Evolutionary conservation across 2,113 vertebrate species (phyloP), one percentile per base, ranked within the genome.

Genomic region (Neolamprologus tretocephalus): DNA sequence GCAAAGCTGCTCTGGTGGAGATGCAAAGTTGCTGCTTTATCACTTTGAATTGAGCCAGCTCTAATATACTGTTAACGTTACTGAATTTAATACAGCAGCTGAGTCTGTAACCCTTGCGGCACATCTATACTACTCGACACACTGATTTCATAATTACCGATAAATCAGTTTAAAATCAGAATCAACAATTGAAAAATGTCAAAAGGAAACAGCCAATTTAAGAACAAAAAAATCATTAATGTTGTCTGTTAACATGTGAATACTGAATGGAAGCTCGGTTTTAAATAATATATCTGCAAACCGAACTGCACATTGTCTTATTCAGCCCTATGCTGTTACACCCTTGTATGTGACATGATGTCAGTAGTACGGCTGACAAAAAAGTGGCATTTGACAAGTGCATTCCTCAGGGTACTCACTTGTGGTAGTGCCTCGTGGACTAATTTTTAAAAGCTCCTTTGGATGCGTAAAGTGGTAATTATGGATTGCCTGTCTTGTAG

Each of bases 401-500:
- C 79, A 47, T 63, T 83, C 83, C 81, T 37, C 55, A 35, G 80
- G 82, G 12, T 16, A 35, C 45, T 9, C 80, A 79, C 55, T 57
- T 26, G 6, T 78, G n/a, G 5, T 49, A 7, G 13, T 63, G 35
- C 13, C 19, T 73, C 49, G 11, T 75, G 71, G 57, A 71, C 16
- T 78, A 37, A 86, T 90, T 89, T 66, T 81, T 75, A 90, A 78
- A 49, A 55, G 19, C 37, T 80, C 57, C 47, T n/a, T 54, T 84
- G 17, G 63, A 84, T 51, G 63, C 61, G 17, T 53, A 23, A 73
- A 53, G 31, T 49, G 5, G 53, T 88, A 88, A 90, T 93, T 88
- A 92, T 86, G 45, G 82, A 84, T 85, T 14, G 11, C 47, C 86
- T 89, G 81, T 87, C 90, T 89, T 66, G 28, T 16, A 51, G 40